Percentiles rank a stretch among this genome's conserved stretches.
These are phyloP conservation scores for Odontocolon sp. DNA, from an alignment of 2,888 invertebrate genomes.

Conservation along the genomic window DNA sequence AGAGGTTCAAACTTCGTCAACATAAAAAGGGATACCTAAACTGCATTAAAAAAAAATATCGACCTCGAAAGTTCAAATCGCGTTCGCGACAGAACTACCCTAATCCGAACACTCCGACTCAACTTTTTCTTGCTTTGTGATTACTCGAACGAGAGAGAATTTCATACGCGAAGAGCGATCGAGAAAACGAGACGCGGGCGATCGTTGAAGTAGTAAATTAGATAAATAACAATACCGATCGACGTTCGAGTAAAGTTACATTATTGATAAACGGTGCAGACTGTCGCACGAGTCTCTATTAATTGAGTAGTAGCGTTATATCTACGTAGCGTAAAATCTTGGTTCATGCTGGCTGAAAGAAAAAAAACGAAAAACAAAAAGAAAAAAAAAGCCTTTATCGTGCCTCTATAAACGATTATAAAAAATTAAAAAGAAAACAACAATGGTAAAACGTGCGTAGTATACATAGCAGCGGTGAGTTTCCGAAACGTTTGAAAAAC, in stretches of 20 bases:
- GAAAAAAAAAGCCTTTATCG: constrained; percentile 75
- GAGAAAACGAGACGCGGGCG: background rate
- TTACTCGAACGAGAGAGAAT: too few relatives aligned
- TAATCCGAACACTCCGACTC: too few relatives aligned
- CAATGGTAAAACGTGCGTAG: constrained; percentile 49
- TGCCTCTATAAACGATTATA: constrained; percentile 72
- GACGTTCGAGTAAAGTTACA: constrained; percentile 39
- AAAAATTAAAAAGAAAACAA: constrained; percentile 54
- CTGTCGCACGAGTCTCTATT: constrained; percentile 55
- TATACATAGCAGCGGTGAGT: constrained; percentile 42
- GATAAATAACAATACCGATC: constrained; percentile 35
- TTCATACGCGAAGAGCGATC: background rate
- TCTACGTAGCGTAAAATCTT: too few relatives aligned
- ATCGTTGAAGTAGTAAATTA: constrained; percentile 29
- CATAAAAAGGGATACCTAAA: too few relatives aligned
- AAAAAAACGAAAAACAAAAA: too few relatives aligned
- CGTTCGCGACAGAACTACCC: too few relatives aligned
- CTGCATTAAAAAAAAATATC: too few relatives aligned
- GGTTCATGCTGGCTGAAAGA: constrained; percentile 72
- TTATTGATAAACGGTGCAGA: constrained; percentile 35
- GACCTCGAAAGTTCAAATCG: too few relatives aligned
- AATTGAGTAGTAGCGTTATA: constrained; percentile 56
- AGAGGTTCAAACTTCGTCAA: too few relatives aligned
- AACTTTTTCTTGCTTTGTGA: too few relatives aligned
- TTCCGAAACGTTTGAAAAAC: constrained; percentile 14